Base-by-base conservation (phyloP, 2,113 vertebrate genomes). In the Megaptera novaeangliae region DNA sequence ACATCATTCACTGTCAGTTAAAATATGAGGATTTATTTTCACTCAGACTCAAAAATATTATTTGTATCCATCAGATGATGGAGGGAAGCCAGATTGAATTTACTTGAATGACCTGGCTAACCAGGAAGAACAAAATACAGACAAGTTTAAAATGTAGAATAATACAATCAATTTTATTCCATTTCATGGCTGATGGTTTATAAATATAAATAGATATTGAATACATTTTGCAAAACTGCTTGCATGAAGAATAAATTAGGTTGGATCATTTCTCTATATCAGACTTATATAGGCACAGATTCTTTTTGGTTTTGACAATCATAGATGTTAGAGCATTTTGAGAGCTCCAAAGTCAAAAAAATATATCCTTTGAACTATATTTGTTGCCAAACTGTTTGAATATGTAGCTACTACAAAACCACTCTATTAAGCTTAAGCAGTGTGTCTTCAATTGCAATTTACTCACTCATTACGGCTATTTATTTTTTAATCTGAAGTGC, bases 1-100 rank as follows among this genome's bases (percentile, higher is more conserved):
- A 95, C 55, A 80, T 97, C 94, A 98, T 96, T 96, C 55, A 82
- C 66, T 97, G 93, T 96, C 94, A 97, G 89, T 98, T 97, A 97
- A 98, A 98, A 97, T 52, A 97, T 52, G 95, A 98, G 96, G 96
- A 97, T 97, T 92, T 94, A 97, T 98, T 96, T 97, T 98, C 85
- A 85, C 94, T 97, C 12, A 39, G 5, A 96, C 66, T 98, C 96
- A 94, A 96, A 98, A 97, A 66, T 80, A 98, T 63, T 94, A 97
- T 90, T 68, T 86, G n/a, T 98, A 95, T 93, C 23, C 91, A 96
- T 98, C 93, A 97, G 95, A 97, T 87, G 59, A 59, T 91, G 88
- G 61, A 94, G 63, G 31, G 46, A 98, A 98, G 25, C 57, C 93
- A 84, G 41, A 97, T 15, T 90, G 96, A 82, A 66, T 97, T 83